These are phyloP conservation scores for Dolichotis patagonum DNA, from an alignment of 2,113 vertebrate genomes.

Conservation along the genomic window DNA sequence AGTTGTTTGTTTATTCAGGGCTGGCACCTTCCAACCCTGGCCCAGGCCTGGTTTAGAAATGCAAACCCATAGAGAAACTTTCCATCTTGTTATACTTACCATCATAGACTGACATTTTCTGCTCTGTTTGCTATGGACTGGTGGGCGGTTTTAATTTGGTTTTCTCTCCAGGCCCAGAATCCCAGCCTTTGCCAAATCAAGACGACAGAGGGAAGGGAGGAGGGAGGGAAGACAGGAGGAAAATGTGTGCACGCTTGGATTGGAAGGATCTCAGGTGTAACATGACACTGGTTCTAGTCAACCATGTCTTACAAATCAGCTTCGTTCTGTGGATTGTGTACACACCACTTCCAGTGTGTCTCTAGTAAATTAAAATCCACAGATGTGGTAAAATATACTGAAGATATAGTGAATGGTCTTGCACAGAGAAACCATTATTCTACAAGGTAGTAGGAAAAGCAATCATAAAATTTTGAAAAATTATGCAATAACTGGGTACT, in stretches of 20 bases:
- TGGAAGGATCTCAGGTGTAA: slow-evolving; percentile 82
- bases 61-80: slow-evolving; percentile 76
- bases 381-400: slow-evolving; percentile 83
- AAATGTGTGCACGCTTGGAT: slow-evolving; percentile 68
- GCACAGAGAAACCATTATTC: slow-evolving; percentile 87
- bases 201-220: not conserved
- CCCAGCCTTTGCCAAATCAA: slow-evolving; percentile 48
- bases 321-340: slow-evolving; percentile 86
- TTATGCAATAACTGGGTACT: slow-evolving; percentile 89
- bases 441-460: slow-evolving; percentile 87
- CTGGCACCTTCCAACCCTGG: slow-evolving; percentile 55
- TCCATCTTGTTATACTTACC: slow-evolving; percentile 77
- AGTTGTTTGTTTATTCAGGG: slow-evolving; percentile 57
- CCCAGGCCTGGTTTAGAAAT: slow-evolving; percentile 71
- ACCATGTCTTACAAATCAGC: slow-evolving; percentile 84
- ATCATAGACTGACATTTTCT: slow-evolving; percentile 72
- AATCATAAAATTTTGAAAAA: slow-evolving; percentile 91
- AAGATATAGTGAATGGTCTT: slow-evolving; percentile 84
- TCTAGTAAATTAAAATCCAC: slow-evolving; percentile 88
- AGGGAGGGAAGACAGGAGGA: not conserved
- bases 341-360: slow-evolving; percentile 85
- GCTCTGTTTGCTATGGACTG: slow-evolving; percentile 75
- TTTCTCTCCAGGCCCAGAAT: slow-evolving; percentile 62
- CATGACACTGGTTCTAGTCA: slow-evolving; percentile 71
- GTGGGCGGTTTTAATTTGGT: slow-evolving; percentile 81